Base-by-base conservation (phyloP, 2,888 invertebrate genomes). In the Caenorhabditis panamensis region DNA sequence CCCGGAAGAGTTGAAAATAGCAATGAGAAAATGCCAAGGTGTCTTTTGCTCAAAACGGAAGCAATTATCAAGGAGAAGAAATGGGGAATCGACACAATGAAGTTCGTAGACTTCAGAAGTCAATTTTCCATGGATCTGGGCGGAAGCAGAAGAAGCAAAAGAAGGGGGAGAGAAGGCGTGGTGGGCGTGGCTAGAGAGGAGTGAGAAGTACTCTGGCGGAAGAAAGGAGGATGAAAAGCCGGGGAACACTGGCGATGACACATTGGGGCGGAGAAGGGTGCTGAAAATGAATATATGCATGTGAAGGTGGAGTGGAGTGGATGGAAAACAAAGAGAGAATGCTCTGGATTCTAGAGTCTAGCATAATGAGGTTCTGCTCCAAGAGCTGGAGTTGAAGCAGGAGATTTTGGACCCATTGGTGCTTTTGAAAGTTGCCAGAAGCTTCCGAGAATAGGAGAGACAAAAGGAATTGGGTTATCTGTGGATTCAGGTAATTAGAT, bases 401-500 rank as follows among this genome's bases (percentile, higher is more conserved):
- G 31, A 9, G 31, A 31, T n/a, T n/a, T n/a, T n/a, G n/a, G n/a
- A n/a, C n/a, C n/a, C n/a, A n/a, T n/a, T n/a, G n/a, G n/a, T n/a
- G n/a, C n/a, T n/a, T n/a, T n/a, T n/a, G n/a, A n/a, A n/a, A n/a
- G n/a, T n/a, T n/a, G n/a, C n/a, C n/a, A n/a, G n/a, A n/a, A n/a
- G n/a, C n/a, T n/a, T n/a, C n/a, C n/a, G n/a, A n/a, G n/a, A n/a
- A n/a, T n/a, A n/a, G n/a, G n/a, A 31, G 31, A 9, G 9, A 31
- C 5, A 9, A 9, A 9, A 31, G 9, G 31, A 62, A 71, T 31
- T 36, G 53, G 51, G 66, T 66, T 66, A 66, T 59, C 59, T 58
- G 64, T 59, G 66, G 66, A 66, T 72, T 64, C 73, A 66, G 66
- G 64, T 73, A 73, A 73, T 61, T 26, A 24, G 36, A 59, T 66